These are phyloP conservation scores for Laupala kohalensis DNA, from an alignment of 1,140 invertebrate species.

Conservation along the genomic window DNA sequence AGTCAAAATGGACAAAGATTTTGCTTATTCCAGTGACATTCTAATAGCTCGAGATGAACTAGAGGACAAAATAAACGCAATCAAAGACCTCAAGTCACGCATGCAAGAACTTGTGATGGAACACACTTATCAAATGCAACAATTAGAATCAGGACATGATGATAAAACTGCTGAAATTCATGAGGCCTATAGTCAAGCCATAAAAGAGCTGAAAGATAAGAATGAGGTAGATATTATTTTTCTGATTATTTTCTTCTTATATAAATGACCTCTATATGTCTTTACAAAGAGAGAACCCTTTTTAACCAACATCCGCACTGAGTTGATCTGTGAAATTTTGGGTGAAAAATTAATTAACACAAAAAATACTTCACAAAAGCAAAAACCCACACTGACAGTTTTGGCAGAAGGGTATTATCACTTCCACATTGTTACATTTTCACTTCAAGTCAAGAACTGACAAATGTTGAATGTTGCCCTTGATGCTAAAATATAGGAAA, in stretches of 20 bases:
- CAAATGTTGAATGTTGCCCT: too few species aligned
- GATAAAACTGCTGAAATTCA: slow-evolving; percentile 52
- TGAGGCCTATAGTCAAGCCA: slow-evolving; percentile 47
- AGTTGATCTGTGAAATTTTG: too few species aligned
- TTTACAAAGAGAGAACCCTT: too few species aligned
- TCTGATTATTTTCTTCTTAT: background rate
- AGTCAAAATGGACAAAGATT: slow-evolving; percentile 54
- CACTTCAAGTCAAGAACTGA: too few species aligned
- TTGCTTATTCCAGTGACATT: slow-evolving; percentile 60
- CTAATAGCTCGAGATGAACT: slow-evolving; percentile 42
- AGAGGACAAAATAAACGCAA: slow-evolving; percentile 22
- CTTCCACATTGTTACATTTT: too few species aligned
- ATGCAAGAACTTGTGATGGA: slow-evolving; percentile 59
- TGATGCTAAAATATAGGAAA: too few species aligned
- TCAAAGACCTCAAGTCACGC: slow-evolving; percentile 44
- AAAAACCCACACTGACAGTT: too few species aligned
- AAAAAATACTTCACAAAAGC: too few species aligned
- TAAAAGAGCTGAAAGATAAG: slow-evolving; percentile 54
- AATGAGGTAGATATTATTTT: slow-evolving; percentile 37
- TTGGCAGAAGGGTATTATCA: too few species aligned
- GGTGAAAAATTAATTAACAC: too few species aligned
- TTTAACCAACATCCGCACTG: too few species aligned
- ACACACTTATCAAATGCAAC: slow-evolving; percentile 52
- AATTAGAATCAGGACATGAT: slow-evolving; percentile 47
- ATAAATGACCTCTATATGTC: background rate